Base-by-base conservation (phyloP, 2,888 invertebrate species). In the Troglohyphantes excavatus region DNA sequence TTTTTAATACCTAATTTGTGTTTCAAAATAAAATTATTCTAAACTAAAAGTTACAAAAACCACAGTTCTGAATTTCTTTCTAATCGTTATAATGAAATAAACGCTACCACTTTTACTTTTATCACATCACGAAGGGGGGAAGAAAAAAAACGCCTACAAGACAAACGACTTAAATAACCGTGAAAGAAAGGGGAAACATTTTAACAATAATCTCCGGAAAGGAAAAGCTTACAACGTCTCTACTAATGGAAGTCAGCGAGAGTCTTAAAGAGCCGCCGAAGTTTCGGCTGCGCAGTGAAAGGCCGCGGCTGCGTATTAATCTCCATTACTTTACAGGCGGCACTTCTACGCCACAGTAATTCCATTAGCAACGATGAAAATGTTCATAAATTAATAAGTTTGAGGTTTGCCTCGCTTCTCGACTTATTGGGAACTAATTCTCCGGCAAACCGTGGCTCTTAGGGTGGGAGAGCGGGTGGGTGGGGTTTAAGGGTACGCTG, bases 301-400 rank as follows among this genome's bases (percentile, higher is more conserved):
- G 68, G 70, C 59, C 53, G 27, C 33, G 13, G n/a, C 33, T 43
- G 43, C 21, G 79, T 68, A 89, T 89, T 89, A 82, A 89, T 89
- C 81, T 82, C 88, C 82, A 89, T 89, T 89, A 79, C 75, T 68
- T 73, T 21, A 67, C 29, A 29, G 11, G 65, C 79, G 17, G 39
- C 53, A 61, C 53, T 39, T 46, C 53, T 29, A 33, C 59, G 65
- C 81, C 33, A 7, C n/a, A 27, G 46, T 76, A 82, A 89, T 89
- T 75, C 82, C 88, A 82, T 82, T 82, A 89, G 82, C 61, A 73
- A 43, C 61, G 76, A 76, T 72, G 88, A 89, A 87, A 89, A 76
- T 76, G 82, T 67, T 89, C 63, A 82, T 89, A 89, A 82, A 89
- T 89, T 89, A 89, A 89, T 89, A 89, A 89, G 82, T 89, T 83